Base-by-base conservation (phyloP, 2,888 invertebrate genomes). In the Oscheius sp. region DNA sequence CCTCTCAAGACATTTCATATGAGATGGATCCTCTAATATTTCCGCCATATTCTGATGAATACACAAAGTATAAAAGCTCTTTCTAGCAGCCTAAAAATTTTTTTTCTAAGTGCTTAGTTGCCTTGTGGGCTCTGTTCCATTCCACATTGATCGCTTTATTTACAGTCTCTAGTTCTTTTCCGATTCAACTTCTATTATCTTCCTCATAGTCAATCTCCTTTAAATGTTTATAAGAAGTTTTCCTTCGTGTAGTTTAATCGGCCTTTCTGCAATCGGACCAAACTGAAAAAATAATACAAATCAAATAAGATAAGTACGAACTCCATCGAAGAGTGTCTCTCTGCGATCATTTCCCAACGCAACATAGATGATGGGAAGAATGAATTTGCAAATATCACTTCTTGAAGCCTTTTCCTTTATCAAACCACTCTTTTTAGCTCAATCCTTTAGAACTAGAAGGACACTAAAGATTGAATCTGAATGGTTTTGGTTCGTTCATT, bases 41-140 rank as follows among this genome's bases (percentile, higher is more conserved):
- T 55, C 55, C 6, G 33, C 55, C 10, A 55, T 20, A 6, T 34
- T 15, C 34, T 55, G 55, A n/a, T 55, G 17, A 17, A 55, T 55
- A 20, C 55, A 33, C 34, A 55, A n/a, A n/a, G 37, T 17, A 15
- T 33, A 34, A n/a, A 34, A 55, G 34, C 34, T 17, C 34, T 53
- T 53, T n/a, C 53, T 23, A n/a, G 53, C 53, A 1, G 53, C 53
- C 53, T 53, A 53, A 50, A 53, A 53, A 31, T 27, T 27, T 6
- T 10, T 27, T 15, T 31, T 23, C 31, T 3, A 4, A 29, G 3
- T 31, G 33, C 31, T 12, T 3, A 29, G n/a, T 8, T 10, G 31
- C 53, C 53, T 53, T 33, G n/a, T 53, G 1, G 17, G 31, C 53
- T 3, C 15, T 31, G 3, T 53, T n/a, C 53, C 53, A 53, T 8